phyloP scores from a whole-genome alignment of 2,797 vertebrate genomes.

The Phrynocephalus vlangalii region DNA sequence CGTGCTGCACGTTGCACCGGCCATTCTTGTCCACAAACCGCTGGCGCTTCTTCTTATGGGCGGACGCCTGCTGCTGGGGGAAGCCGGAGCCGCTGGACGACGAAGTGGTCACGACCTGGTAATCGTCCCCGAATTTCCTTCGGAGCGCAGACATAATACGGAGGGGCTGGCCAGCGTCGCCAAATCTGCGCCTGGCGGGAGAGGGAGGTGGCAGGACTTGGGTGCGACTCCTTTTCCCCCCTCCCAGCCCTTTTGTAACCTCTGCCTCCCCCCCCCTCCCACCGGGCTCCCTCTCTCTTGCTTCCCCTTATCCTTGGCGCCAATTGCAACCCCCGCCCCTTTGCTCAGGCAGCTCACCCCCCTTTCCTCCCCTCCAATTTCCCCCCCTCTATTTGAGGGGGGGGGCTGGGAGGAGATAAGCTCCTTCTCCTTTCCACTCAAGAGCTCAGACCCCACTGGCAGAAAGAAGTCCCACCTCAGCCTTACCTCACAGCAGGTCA shows the following conservation, averaged over 20 bases:
- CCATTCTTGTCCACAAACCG: conserved; percentile 99
- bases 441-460: conserved; percentile 15
- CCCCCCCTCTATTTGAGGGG: neutral
- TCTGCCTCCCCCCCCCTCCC: neutral
- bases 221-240: neutral
- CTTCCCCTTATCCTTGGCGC: conserved; percentile 15
- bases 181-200: neutral
- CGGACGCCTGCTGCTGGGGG: conserved; percentile 81
- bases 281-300: neutral
- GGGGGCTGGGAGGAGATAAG: neutral
- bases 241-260: neutral
- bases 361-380: neutral
- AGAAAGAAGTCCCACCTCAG: conserved; percentile 11
- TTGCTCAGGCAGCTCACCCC: neutral
- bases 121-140: conserved; percentile 99
- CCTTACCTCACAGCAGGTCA: conserved; percentile 44
- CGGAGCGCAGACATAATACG: conserved; percentile 98
- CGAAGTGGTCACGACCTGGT: conserved; percentile 98
- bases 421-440: neutral
- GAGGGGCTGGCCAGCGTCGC: conserved; percentile 70
- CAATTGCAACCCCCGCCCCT: neutral
- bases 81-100: conserved; percentile 90
- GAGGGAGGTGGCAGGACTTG: conserved; percentile 47
- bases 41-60: conserved; percentile 89
- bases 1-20: conserved; percentile 97